A percentile compares a stretch with the other conserved stretches of the same genome.
Conservation (phyloP, 2,888 invertebrate genomes). For the Lepidocyrtinus sp. region DNA sequence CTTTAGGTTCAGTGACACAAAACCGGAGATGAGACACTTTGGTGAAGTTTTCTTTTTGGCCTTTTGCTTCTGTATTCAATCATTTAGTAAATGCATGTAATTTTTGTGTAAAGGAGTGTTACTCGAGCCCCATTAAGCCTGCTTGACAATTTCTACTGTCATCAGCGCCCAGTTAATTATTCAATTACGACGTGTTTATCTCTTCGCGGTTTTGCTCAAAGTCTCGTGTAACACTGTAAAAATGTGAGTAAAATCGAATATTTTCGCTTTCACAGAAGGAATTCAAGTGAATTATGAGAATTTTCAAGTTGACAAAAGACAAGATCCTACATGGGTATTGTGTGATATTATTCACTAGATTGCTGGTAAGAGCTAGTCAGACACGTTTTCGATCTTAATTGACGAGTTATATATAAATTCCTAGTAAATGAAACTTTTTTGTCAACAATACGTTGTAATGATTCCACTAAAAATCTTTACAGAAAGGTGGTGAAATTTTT, state of each 20-base stretch:
- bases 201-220: no score
- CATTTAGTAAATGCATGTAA: not conserved
- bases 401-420: not conserved
- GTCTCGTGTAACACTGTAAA: no score
- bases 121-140: not conserved
- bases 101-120: not conserved
- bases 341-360: not conserved
- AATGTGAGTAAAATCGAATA: no score
- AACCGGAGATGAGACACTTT: no score
- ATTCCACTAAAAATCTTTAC: no score
- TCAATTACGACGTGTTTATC: no score
- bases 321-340: not conserved
- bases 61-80: not conserved
- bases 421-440: no score
- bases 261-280: not conserved
- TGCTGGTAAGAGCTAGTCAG: not conserved
- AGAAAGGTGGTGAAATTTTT: no score
- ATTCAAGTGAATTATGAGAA: not conserved
- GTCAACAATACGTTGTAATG: no score
- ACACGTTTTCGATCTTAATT: conserved; percentile 27
- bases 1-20: not conserved
- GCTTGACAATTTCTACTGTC: not conserved
- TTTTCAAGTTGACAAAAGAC: not conserved
- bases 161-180: not conserved
- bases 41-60: not conserved